phyloP scores from a whole-genome alignment of 2,113 vertebrate genomes.

The Notarius quadriscutis region DNA sequence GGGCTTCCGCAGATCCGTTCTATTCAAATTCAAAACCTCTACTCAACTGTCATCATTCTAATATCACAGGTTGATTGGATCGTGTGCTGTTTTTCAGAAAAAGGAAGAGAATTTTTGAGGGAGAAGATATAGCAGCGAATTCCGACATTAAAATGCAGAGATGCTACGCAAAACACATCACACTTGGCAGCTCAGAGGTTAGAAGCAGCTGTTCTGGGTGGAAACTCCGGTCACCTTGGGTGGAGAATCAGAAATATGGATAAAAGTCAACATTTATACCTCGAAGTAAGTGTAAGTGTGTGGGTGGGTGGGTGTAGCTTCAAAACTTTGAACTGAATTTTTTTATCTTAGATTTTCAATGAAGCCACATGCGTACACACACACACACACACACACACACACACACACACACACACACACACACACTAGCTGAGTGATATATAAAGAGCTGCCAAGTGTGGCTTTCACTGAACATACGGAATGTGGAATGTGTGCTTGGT shows the following conservation, averaged over 20 bases:
- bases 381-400: neutral
- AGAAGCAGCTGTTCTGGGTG: neutral
- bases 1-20: neutral
- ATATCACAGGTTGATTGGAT: neutral
- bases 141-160: too few relatives aligned
- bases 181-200: neutral
- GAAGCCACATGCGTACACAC: neutral
- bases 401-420: neutral
- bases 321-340: neutral
- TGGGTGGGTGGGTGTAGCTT: neutral
- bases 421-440: neutral
- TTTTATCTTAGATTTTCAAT: neutral
- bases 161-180: neutral
- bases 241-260: neutral
- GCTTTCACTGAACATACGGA: neutral
- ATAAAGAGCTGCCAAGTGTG: conserved; percentile 1
- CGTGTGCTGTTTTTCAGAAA: neutral
- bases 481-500: neutral
- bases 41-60: neutral
- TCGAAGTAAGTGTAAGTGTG: neutral
- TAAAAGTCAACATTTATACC: neutral
- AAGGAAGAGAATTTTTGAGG: neutral
- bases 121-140: neutral
- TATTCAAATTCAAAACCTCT: neutral
- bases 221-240: neutral